Base-by-base conservation (phyloP, 2,797 vertebrate species). In the Epinephelus awoara region DNA sequence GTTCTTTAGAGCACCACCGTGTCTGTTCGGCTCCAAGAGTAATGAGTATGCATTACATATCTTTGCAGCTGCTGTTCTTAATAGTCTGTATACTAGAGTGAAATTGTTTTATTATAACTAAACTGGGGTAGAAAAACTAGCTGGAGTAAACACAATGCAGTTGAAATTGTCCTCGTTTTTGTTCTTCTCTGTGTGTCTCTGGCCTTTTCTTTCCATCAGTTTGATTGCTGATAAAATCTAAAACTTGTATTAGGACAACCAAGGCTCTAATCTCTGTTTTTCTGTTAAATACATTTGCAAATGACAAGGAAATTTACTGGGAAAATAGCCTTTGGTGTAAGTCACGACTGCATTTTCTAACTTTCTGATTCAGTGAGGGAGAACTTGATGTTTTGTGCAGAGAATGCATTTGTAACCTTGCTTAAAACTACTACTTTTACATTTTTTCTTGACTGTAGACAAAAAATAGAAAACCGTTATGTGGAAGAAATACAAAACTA, bases 1-100 rank as follows among this genome's bases (percentile, higher is more conserved):
- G 15, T 34, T 46, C 17, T 57, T 57, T 14, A 15, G 13, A 47
- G 21, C 17, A 15, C 13, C 3, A 7, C 8, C 38, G 25, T 40
- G 34, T 44, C 34, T 46, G 29, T 75, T 51, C 38, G 40, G 23
- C 19, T 57, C 10, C 6, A 73, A 25, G n/a, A 19, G 5, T 70
- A 54, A 72, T 63, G n/a, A 34, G 19, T 19, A 29, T 29, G 5
- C 4, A 59, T 63, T 19, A 18, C 23, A 23, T 38, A 17, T 51
- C 13, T 44, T 65, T 78, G 47, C 29, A 69, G 54, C 23, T 38
- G n/a, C 38, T n/a, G 50, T 18, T 44, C 5, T 62, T 69, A 34
- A 34, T 34, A 46, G 72, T 62, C 4, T 71, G 18, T 40, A 13
- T 40, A 54, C 4, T 2, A 50, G 5, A 54, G 13, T 46, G 4